Evolutionary conservation across 2,888 invertebrate species (phyloP).

Genomic region (Sussaba pulchella): DNA sequence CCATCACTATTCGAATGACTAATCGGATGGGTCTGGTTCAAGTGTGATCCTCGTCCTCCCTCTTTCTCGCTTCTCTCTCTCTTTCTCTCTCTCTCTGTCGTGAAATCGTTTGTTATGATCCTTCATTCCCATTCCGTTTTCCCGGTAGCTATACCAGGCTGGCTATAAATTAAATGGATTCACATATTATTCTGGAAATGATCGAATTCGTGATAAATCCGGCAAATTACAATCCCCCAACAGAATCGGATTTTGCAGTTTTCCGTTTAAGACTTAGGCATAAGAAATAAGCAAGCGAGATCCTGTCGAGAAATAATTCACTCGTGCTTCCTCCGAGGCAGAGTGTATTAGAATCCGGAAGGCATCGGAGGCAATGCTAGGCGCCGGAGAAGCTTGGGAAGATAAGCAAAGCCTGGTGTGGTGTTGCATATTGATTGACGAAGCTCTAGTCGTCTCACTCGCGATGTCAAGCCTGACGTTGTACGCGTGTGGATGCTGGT

Average conservation of each 20-base stretch:
- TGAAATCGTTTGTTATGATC: slow-evolving; percentile 38
- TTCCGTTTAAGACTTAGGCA: neutral
- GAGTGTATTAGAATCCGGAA: slow-evolving; percentile 49
- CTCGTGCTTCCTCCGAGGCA: slow-evolving; percentile 22
- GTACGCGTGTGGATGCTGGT: slow-evolving; percentile 65
- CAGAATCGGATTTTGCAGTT: neutral
- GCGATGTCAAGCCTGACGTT: slow-evolving; percentile 52
- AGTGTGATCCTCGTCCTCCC: neutral
- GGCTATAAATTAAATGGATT: slow-evolving; percentile 27
- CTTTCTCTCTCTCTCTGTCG: neutral
- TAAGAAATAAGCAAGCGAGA: neutral
- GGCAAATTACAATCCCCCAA: neutral
- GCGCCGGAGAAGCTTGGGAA: slow-evolving; percentile 69
- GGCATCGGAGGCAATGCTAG: slow-evolving; percentile 13
- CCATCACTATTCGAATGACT: slow-evolving; percentile 67
- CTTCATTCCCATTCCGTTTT: neutral
- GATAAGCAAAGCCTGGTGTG: slow-evolving; percentile 83
- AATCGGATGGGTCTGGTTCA: slow-evolving; percentile 56
- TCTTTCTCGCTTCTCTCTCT: neutral
- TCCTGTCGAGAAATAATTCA: slow-evolving; percentile 42
- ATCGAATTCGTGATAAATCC: neutral
- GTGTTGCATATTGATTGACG: slow-evolving; percentile 84
- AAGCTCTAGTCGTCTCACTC: slow-evolving; percentile 66
- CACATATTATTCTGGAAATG: neutral
- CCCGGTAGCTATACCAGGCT: neutral